Base-by-base conservation (phyloP, 2,888 invertebrate genomes). In the Melanchra persicariae region DNA sequence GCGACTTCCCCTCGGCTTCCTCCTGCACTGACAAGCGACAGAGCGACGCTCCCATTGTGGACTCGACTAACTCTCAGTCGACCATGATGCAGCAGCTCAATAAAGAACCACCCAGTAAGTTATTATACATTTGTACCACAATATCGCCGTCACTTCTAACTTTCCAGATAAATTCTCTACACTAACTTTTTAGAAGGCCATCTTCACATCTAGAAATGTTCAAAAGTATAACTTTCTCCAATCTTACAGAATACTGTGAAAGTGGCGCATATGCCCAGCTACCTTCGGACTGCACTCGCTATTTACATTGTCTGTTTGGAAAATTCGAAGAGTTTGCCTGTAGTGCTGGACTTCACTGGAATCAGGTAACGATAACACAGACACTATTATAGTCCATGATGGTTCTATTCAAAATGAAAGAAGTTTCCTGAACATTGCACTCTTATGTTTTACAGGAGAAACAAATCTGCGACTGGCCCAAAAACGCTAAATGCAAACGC, bases 251-350 rank as follows among this genome's bases (percentile, higher is more conserved):
- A 58, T 91, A 86, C 76, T 91, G 98, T 88, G 95, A 96, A 74
- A 97, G 96, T 61, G 97, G 97, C n/a, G 92, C 96, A 70, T 97
- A 97, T 85, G 96, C 97, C 0, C 91, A 96, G 0, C 95, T 97
- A 81, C 97, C 97, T 0, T 96, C 96, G 0, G 97, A 98, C 86
- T 98, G 98, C 87, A 95, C 96, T 0, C 97, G 97, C 66, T 98
- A 98, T 88, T 95, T 97, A 75, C 97, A 97, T 77, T 98, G 98
- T 85, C 93, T 98, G 24, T 98, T 98, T 97, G 98, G 98, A 45
- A 97, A 97, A 86, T 97, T 97, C 72, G 97, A 98, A 89, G 96
- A 97, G 24, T 97, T 97, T 84, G 93, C 97, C 19, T 98, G 98
- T 90, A 96, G 97, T 52, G 96, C 97, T 12, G 98, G 98, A 19